Evolutionary conservation across 2,113 vertebrate genomes (phyloP).

Genomic region (Sialia sialis): DNA sequence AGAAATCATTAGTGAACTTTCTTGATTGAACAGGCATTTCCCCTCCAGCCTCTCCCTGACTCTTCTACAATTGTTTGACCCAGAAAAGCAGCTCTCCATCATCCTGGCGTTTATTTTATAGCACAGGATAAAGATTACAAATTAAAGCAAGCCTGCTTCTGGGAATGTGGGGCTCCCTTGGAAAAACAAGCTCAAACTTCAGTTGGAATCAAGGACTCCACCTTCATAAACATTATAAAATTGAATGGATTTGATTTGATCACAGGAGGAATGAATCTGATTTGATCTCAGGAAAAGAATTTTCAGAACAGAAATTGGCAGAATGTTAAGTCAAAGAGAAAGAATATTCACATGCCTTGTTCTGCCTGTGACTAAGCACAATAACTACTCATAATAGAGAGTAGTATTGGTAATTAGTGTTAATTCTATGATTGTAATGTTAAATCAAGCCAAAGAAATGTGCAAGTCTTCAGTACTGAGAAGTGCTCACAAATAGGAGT

Average conservation of each 20-base stretch:
- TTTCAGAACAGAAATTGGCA: not conserved
- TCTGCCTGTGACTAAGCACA: not conserved
- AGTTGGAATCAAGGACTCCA: not conserved
- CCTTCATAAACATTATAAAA: not conserved
- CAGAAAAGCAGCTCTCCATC: constrained; percentile 11
- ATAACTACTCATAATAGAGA: not conserved
- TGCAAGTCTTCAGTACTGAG: not conserved
- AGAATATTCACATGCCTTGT: not conserved
- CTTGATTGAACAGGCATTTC: constrained; percentile 21
- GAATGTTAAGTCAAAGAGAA: not conserved
- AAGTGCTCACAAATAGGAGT: not conserved
- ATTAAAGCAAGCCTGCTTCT: not conserved
- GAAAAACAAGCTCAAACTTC: not conserved
- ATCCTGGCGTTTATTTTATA: constrained; percentile 10
- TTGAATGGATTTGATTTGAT: not conserved
- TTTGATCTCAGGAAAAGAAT: not conserved
- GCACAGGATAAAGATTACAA: constrained; percentile 1
- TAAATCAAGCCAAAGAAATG: not conserved
- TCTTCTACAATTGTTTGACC: not conserved
- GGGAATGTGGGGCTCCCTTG: not conserved
- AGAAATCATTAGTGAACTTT: constrained; percentile 28
- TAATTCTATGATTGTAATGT: not conserved
- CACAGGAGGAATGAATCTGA: not conserved
- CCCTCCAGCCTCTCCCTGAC: not conserved
- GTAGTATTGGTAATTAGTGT: not conserved